A percentile compares a stretch with the other conserved stretches of the same genome.
Conservation (phyloP, 1,140 invertebrate genomes). For the Anastrepha obliqua region DNA sequence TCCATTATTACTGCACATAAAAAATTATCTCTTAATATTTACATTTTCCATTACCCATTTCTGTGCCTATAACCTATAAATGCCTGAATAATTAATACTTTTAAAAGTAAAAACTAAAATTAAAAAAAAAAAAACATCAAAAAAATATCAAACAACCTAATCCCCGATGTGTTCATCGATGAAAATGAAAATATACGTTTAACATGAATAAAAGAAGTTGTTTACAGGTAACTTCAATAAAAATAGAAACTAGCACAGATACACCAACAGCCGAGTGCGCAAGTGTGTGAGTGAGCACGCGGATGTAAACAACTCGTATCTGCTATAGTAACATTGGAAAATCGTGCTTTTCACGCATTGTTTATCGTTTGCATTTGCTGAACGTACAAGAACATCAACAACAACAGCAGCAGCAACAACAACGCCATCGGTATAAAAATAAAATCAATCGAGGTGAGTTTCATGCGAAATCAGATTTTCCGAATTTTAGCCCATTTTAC, state of each 20-base stretch:
- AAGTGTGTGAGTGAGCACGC: background rate
- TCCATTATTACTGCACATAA: no score
- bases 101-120: background rate
- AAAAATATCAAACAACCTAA: background rate
- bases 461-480: slow-evolving; percentile 41
- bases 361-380: background rate
- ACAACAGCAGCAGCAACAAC: background rate
- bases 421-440: background rate
- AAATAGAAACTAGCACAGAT: slow-evolving; percentile 3
- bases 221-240: slow-evolving; percentile 49
- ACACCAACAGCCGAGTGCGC: background rate
- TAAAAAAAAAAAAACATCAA: background rate
- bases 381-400: background rate
- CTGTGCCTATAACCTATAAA: no score
- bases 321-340: background rate
- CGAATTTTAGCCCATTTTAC: slow-evolving; percentile 11
- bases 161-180: slow-evolving; percentile 30
- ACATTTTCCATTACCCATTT: no score
- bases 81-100: no score
- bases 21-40: no score
- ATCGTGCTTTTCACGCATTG: slow-evolving; percentile 36
- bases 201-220: background rate
- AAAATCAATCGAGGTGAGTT: slow-evolving; percentile 34
- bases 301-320: background rate
- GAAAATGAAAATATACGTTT: slow-evolving; percentile 36